Evolutionary conservation across 1,140 invertebrate species (phyloP).

Genomic region (Asbolus verrucosus): DNA sequence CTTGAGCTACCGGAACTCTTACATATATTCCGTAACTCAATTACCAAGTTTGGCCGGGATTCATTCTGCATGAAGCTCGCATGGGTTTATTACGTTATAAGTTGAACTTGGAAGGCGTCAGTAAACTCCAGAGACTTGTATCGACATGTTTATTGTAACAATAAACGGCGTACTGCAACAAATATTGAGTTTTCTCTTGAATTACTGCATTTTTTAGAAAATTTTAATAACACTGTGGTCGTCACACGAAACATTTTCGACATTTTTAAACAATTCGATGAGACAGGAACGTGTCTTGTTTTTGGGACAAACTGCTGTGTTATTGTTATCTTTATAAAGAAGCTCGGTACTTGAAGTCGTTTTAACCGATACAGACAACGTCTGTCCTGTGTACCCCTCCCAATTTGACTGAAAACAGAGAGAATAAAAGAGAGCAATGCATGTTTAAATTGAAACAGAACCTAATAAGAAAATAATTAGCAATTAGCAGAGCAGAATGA

Average conservation of each 20-base stretch:
- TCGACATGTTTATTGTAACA: slow-evolving; percentile 39
- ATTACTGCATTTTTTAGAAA: too few species aligned
- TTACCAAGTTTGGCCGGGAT: slow-evolving; percentile 51
- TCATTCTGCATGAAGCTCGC: slow-evolving; percentile 50
- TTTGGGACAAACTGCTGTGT: too few species aligned
- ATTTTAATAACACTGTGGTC: too few species aligned
- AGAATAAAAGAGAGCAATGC: too few species aligned
- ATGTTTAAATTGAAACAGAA: neutral
- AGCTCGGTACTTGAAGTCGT: too few species aligned
- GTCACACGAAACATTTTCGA: too few species aligned
- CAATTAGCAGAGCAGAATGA: slow-evolving; percentile 1
- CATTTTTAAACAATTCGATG: neutral
- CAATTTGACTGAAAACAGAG: neutral
- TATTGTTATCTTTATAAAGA: too few species aligned
- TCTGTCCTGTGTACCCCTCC: too few species aligned
- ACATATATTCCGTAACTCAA: slow-evolving; percentile 51
- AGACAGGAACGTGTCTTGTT: neutral
- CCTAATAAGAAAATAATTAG: slow-evolving; percentile 5
- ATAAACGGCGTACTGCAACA: neutral
- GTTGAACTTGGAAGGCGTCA: slow-evolving; percentile 42
- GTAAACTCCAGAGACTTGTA: slow-evolving; percentile 35
- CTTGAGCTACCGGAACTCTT: slow-evolving; percentile 44
- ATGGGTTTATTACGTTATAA: slow-evolving; percentile 52
- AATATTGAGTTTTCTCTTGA: too few species aligned
- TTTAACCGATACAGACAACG: too few species aligned